Evolutionary conservation across 2,797 vertebrate genomes (phyloP).

Genomic region (Sebastes oblongus): DNA sequence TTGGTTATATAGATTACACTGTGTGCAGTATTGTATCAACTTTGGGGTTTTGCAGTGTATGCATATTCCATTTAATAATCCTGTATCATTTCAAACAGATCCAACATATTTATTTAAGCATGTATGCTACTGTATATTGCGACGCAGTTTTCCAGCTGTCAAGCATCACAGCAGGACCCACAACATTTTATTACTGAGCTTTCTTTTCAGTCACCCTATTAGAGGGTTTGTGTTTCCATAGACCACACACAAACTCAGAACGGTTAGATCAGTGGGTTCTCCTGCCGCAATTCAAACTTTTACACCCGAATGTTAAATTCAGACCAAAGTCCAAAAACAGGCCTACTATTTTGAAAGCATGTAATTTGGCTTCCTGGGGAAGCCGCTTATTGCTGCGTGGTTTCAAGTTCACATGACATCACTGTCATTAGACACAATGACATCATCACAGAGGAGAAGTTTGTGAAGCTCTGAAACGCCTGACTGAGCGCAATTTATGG

Average conservation of each 20-base stretch:
- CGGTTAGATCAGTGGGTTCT: constrained; percentile 32
- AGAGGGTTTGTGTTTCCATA: constrained; percentile 46
- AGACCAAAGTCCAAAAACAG: constrained; percentile 45
- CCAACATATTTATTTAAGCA: constrained; percentile 14
- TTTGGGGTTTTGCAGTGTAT: not conserved
- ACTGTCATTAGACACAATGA: constrained; percentile 69
- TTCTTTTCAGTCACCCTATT: constrained; percentile 23
- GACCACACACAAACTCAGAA: constrained; percentile 67
- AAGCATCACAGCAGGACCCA: constrained; percentile 4
- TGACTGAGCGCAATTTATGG: constrained; percentile 68
- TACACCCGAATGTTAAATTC: constrained; percentile 40
- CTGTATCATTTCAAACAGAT: not conserved
- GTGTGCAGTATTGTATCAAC: not conserved
- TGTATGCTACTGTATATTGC: constrained; percentile 4
- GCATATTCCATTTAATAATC: constrained; percentile 5
- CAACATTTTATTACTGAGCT: constrained; percentile 11
- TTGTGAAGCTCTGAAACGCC: constrained; percentile 58
- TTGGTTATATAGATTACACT: not conserved
- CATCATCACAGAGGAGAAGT: constrained; percentile 64
- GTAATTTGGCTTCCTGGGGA: constrained; percentile 65
- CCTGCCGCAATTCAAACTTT: constrained; percentile 39
- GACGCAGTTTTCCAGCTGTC: constrained; percentile 44
- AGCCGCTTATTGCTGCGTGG: constrained; percentile 36
- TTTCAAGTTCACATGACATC: constrained; percentile 75
- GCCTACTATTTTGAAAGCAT: constrained; percentile 53